Conservation (phyloP, 2,113 vertebrate species). For the Istiophorus platypterus region DNA sequence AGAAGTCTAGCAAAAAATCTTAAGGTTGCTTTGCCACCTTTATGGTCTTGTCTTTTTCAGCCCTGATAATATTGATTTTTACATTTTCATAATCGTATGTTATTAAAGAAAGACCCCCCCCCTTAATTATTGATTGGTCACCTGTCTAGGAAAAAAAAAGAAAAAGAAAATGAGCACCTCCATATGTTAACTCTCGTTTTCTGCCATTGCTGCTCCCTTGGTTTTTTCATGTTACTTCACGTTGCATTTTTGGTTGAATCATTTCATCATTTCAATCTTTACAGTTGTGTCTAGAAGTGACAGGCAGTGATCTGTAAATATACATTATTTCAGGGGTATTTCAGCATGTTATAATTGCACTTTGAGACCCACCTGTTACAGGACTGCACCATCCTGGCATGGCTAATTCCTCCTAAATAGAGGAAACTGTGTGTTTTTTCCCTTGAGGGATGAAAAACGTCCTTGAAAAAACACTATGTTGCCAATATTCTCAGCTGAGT, state of each 20-base stretch:
- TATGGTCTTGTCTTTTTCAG: not conserved
- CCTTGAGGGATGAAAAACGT: constrained; percentile 13
- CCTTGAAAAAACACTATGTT: not conserved
- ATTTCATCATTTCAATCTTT: not conserved
- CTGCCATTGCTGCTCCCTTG: not conserved
- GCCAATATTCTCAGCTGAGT: constrained; percentile 14
- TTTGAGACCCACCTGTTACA: constrained; percentile 23
- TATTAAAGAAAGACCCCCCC: no score
- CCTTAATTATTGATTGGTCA: not conserved
- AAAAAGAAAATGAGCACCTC: no score
- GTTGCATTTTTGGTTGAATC: not conserved
- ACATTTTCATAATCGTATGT: not conserved
- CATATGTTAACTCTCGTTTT: not conserved
- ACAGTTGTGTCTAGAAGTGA: not conserved
- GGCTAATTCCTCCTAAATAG: constrained; percentile 3
- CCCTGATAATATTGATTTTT: no score
- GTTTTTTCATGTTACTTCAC: not conserved
- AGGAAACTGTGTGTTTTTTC: constrained; percentile 24
- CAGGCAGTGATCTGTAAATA: not conserved
- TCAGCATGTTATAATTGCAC: not conserved
- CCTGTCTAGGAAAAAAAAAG: not conserved
- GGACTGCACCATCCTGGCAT: constrained; percentile 13
- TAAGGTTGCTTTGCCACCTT: not conserved
- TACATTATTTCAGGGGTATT: not conserved
- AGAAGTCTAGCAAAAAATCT: not conserved